These are phyloP conservation scores for Erebia aethiops DNA, from an alignment of 2,888 invertebrate genomes.

Conservation along the genomic window DNA sequence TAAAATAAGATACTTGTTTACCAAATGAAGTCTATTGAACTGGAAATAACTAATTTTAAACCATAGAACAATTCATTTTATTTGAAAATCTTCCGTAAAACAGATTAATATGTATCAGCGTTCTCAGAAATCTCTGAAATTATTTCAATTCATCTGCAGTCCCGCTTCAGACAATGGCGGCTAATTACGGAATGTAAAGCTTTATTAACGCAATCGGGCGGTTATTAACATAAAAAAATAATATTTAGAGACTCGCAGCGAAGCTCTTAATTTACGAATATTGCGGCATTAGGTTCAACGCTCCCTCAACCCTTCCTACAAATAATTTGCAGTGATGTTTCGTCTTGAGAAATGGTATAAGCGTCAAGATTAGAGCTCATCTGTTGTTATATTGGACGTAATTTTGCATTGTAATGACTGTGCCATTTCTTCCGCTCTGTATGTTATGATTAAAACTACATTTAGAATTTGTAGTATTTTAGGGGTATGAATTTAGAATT, in stretches of 20 bases:
- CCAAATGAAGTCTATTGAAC: neutral
- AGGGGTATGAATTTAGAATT: neutral
- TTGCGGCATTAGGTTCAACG: conserved; percentile 75
- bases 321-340: conserved; percentile 77
- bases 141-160: conserved; percentile 48
- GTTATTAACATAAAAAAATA: conserved; percentile 83
- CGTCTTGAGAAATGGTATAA: conserved; percentile 73
- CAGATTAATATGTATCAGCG: conserved; percentile 30
- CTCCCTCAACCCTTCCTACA: conserved; percentile 75
- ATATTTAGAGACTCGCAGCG: conserved; percentile 72
- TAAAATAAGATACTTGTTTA: neutral
- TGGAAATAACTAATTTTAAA: neutral
- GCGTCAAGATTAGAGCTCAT: conserved; percentile 75
- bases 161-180: conserved; percentile 52
- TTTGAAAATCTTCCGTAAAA: conserved; percentile 16
- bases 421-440: conserved; percentile 49
- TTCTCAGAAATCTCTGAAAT: conserved; percentile 39
- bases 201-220: conserved; percentile 81
- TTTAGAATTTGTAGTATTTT: neutral
- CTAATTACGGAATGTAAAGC: conserved; percentile 81
- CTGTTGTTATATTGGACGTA: conserved; percentile 65
- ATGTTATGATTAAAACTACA: neutral
- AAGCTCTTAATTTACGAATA: conserved; percentile 80
- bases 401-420: conserved; percentile 69
- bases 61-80: conserved; percentile 5